Conservation (phyloP, 2,888 invertebrate species). For the Mimachlamys varia region DNA sequence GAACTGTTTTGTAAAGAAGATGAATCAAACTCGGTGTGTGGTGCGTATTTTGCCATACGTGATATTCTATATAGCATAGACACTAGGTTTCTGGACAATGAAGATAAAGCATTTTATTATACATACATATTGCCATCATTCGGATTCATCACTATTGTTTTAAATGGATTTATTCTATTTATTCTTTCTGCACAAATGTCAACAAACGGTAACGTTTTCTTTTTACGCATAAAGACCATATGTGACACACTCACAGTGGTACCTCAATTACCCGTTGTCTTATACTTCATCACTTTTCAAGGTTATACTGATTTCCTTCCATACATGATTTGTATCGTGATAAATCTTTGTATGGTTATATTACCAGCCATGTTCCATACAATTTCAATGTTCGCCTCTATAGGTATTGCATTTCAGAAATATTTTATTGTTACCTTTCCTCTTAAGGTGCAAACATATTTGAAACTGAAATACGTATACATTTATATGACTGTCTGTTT, state of each 20-base stretch:
- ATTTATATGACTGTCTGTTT: neutral
- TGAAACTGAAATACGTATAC: neutral
- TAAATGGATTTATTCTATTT: neutral
- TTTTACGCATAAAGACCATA: neutral
- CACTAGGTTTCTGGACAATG: neutral
- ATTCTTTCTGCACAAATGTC: neutral
- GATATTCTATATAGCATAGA: neutral
- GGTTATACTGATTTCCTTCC: neutral
- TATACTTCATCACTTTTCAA: neutral
- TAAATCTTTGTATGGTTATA: neutral
- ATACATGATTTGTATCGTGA: neutral
- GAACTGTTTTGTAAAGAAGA: neutral
- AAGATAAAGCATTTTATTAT: neutral
- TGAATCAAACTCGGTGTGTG: neutral
- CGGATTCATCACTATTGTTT: neutral
- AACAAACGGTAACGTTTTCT: neutral
- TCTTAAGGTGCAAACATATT: neutral
- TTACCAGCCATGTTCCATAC: neutral
- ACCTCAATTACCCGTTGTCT: neutral
- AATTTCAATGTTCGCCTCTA: neutral
- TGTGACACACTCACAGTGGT: neutral
- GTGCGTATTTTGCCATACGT: neutral
- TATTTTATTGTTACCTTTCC: neutral
- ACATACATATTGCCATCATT: neutral
- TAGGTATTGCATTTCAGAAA: neutral